These are phyloP conservation scores for Corythornis leucogaster DNA, from an alignment of 2,797 vertebrate species.

Conservation along the genomic window DNA sequence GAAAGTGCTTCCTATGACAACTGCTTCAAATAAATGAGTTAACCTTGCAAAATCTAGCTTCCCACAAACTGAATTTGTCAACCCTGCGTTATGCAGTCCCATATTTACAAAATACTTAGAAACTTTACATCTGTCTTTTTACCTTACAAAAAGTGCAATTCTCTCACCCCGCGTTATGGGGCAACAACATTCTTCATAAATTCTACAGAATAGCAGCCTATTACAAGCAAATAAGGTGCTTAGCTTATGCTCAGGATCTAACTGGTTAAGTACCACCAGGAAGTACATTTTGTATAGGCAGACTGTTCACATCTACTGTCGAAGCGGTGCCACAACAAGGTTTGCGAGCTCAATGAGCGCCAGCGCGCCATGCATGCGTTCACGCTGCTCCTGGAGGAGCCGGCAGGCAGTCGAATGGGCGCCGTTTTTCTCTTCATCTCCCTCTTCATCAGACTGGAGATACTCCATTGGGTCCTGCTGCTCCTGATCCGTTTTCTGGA, in stretches of 20 bases:
- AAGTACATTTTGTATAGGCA: conserved; percentile 64
- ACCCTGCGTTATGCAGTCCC: conserved; percentile 85
- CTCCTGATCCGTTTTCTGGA: conserved; percentile 87
- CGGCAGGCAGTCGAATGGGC: conserved; percentile 81
- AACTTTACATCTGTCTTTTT: conserved; percentile 85
- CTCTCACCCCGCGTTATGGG: conserved; percentile 80
- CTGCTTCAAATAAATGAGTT: conserved; percentile 83
- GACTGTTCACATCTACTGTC: conserved; percentile 72
- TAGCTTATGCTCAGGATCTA: conserved; percentile 88
- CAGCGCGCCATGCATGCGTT: conserved; percentile 94
- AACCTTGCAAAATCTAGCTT: conserved; percentile 90
- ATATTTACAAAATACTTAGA: conserved; percentile 89
- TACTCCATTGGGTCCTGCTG: conserved; percentile 96
- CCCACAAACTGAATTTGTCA: conserved; percentile 61
- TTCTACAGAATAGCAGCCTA: conserved; percentile 99
- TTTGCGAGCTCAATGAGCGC: conserved; percentile 98
- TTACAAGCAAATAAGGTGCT: conserved; percentile 97
- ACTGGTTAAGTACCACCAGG: conserved; percentile 74
- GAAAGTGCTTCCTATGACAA: conserved; percentile 79
- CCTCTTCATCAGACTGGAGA: conserved; percentile 89
- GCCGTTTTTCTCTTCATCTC: conserved; percentile 83
- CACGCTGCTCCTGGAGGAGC: conserved; percentile 91
- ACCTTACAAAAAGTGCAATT: conserved; percentile 91
- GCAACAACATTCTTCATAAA: conserved; percentile 96
- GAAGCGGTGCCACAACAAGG: conserved; percentile 87